These are phyloP conservation scores for Bombus sylvicola DNA, from an alignment of 1,140 invertebrate genomes.

Conservation along the genomic window DNA sequence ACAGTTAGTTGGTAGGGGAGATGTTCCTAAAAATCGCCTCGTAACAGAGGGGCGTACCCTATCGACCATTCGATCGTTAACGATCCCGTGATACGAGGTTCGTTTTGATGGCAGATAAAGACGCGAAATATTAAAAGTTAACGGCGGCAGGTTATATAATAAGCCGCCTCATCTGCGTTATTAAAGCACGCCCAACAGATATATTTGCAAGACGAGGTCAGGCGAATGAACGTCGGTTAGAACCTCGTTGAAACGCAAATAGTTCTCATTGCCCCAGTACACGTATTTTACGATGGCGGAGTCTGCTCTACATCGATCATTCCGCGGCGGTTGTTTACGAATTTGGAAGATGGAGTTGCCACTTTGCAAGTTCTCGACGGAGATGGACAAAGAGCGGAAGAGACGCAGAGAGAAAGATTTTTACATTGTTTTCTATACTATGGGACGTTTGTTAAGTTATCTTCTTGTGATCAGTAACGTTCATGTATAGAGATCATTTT, in stretches of 20 bases:
- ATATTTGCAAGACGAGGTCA: neutral
- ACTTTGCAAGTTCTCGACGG: neutral
- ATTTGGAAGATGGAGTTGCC: neutral
- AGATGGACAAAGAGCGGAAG: neutral
- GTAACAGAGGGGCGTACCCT: neutral
- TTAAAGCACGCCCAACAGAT: slow-evolving; percentile 26
- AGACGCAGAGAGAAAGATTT: neutral
- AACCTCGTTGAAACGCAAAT: neutral
- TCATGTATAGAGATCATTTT: neutral
- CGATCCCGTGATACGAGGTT: neutral
- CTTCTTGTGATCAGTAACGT: too few relatives aligned
- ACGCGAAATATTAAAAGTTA: slow-evolving; percentile 41
- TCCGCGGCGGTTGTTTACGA: neutral
- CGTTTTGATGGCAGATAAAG: slow-evolving; percentile 13
- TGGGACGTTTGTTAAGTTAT: too few relatives aligned
- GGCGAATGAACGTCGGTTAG: neutral
- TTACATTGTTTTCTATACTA: too few relatives aligned
- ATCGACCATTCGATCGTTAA: slow-evolving; percentile 1
- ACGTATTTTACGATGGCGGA: neutral
- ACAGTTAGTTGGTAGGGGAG: neutral
- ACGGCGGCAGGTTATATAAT: slow-evolving; percentile 24
- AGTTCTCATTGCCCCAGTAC: neutral
- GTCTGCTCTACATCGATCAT: neutral
- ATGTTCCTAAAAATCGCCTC: neutral
- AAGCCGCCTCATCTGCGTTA: slow-evolving; percentile 33